Base-by-base conservation (phyloP, 2,888 invertebrate species). In the Rugalucina vietnamica region DNA sequence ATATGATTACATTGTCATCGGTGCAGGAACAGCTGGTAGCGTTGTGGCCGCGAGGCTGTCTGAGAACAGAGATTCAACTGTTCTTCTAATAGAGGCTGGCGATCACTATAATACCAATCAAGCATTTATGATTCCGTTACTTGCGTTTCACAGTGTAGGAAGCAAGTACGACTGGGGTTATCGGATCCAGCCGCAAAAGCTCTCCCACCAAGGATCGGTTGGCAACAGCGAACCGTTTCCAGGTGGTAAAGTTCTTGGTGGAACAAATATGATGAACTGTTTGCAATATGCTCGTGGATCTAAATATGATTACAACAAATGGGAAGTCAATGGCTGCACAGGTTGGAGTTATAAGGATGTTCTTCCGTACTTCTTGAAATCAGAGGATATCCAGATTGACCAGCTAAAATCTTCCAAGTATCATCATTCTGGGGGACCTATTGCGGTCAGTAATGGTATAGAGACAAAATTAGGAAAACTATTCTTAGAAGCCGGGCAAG, bases 1-100 rank as follows among this genome's bases (percentile, higher is more conserved):
- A n/a, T 60, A 60, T n/a, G 27, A 24, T 60, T n/a, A 60, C 18
- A 14, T 60, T 29, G 1, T n/a, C 60, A 5, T 60, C 18, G 18
- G 60, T 29, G n/a, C 10, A 5, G 60, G 60, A 5, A 29, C 60
- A 29, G 95, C 95, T 14, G 95, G 95, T 34, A 95, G 95, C 86
- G 95, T 95, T 50, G 76, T 95, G 80, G 95, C 95, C 32, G 95
- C 94, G 82, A 91, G 95, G 8, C 90, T 95, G 78, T 92, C 94
- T 0, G 95, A 94, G 87, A 92, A 95, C 87, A 87, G 91, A 5
- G 89, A 91, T 32, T 85, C 82, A 29, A 85, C 36, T 82, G 93
- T 78, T 89, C 89, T 95, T 36, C 72, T 95, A 27, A 34, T 94
- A 57, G 95, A 95, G 86, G 95, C 95, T 3, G 95, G 95, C 0